Conservation (phyloP, 2,888 invertebrate genomes). For the Hirtodrosophila histrioides region DNA sequence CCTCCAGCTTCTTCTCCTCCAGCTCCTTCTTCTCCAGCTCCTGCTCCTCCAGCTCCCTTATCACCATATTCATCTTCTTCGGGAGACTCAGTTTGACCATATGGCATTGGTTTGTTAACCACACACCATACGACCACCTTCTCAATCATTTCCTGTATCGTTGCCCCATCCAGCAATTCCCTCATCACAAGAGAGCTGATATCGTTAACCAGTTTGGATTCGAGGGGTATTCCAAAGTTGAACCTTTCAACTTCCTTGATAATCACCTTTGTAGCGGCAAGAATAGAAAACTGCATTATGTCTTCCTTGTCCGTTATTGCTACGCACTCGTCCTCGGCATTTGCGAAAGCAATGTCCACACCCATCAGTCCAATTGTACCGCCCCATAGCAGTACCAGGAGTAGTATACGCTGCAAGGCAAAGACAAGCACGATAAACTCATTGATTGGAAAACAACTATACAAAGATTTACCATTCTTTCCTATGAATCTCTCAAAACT, state of each 20-base stretch:
- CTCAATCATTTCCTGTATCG: constrained; percentile 10
- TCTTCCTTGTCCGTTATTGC: constrained; percentile 10
- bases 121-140: constrained; percentile 12
- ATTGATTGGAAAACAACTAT: neutral
- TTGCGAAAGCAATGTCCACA: neutral
- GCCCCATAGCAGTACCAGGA: constrained; percentile 3
- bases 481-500: neutral
- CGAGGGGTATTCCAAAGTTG: neutral
- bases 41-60: too few species aligned
- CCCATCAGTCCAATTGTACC: neutral
- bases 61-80: neutral
- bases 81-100: too few species aligned
- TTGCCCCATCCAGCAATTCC: constrained; percentile 5
- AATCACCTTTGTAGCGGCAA: neutral
- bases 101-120: constrained; percentile 5
- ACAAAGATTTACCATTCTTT: constrained; percentile 15
- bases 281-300: constrained; percentile 1
- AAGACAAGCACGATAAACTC: neutral
- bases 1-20: too few species aligned
- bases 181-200: constrained; percentile 5
- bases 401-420: neutral
- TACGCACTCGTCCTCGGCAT: neutral
- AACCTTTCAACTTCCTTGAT: constrained; percentile 4
- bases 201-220: neutral
- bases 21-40: too few species aligned